Evolutionary conservation across 2,797 vertebrate species (phyloP), one percentile per base, ranked within the genome.

Genomic region (Malacoraja senta): DNA sequence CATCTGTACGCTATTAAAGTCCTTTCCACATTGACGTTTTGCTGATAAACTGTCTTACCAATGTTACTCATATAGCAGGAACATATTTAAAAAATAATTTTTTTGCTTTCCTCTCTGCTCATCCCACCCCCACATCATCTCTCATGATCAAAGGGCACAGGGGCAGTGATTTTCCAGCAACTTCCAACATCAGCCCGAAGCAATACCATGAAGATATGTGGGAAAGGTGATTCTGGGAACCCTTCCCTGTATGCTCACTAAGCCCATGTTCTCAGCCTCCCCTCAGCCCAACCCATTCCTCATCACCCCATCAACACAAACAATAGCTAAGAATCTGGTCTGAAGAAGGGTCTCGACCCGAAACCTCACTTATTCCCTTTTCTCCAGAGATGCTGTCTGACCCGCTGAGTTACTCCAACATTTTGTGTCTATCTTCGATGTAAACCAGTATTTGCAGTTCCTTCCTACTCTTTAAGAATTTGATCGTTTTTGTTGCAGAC

Each of bases 1-100:
- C 61, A 65, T 65, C 84, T 88, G 84, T 35, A 32, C 61, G 65
- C 65, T 88, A 88, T 88, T 88, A 88, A 88, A 86, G 26, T 63
- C 26, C 83, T 88, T 88, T 68, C 61, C 84, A 88, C 7, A 17
- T 65, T 32, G 63, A 32, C 32, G 63, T 65, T 63, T 86, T n/a
- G 83, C 83, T 86, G 83, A 63, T 32, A 58, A 86, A 86, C 83
- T 63, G 53, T 61, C 83, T 86, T 63, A 63, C 58, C 84, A 35
- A 68, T n/a, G 53, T 29, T 84, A 63, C 13, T 63, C 26, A 61
- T 13, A 17, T 63, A 19, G 68, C n/a, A 35, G 13, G 15, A 65
- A 68, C 84, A 68, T 68, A 32, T 65, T 88, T 68, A n/a, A 68
- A 88, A 88, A 88, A 35, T 35, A 88, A 68, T 88, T 68, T 15